A percentile compares a stretch with the other conserved stretches of the same genome.
Evolutionary conservation across 2,888 invertebrate genomes (phyloP).

Genomic region (Acholoe squamosa): DNA sequence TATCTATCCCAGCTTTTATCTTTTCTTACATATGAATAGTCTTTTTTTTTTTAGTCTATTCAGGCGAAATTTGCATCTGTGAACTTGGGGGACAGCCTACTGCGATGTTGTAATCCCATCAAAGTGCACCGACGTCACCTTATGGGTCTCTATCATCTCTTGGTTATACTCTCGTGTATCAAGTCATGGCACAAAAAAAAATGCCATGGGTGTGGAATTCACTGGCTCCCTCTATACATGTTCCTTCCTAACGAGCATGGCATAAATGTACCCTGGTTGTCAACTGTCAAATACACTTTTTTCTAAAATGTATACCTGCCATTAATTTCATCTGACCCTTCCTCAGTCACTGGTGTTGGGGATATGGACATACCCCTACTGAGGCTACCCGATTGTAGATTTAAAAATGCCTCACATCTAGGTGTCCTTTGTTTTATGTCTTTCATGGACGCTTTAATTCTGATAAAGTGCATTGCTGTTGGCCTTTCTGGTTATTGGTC

Average conservation of each 20-base stretch:
- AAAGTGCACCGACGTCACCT: neutral
- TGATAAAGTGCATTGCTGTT: neutral
- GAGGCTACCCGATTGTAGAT: neutral
- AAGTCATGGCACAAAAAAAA: neutral
- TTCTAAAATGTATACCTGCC: conserved; percentile 35
- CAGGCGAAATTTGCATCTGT: no score
- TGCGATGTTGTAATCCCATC: no score
- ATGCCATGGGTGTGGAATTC: conserved; percentile 22
- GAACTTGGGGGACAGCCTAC: no score
- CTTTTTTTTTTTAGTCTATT: no score
- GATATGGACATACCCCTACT: neutral
- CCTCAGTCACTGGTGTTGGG: conserved; percentile 26
- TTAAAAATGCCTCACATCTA: conserved; percentile 25
- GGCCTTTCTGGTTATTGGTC: neutral
- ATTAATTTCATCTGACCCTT: conserved; percentile 49
- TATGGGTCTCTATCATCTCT: neutral
- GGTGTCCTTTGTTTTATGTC: neutral
- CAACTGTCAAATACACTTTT: neutral
- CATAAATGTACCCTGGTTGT: conserved; percentile 40
- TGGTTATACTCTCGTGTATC: neutral
- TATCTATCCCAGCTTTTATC: no score
- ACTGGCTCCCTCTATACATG: conserved; percentile 22
- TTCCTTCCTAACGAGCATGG: conserved; percentile 18
- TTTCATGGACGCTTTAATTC: conserved; percentile 21
- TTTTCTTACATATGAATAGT: no score